phyloP scores from a whole-genome alignment of 2,113 vertebrate genomes.

The Bostrychus sinensis region DNA sequence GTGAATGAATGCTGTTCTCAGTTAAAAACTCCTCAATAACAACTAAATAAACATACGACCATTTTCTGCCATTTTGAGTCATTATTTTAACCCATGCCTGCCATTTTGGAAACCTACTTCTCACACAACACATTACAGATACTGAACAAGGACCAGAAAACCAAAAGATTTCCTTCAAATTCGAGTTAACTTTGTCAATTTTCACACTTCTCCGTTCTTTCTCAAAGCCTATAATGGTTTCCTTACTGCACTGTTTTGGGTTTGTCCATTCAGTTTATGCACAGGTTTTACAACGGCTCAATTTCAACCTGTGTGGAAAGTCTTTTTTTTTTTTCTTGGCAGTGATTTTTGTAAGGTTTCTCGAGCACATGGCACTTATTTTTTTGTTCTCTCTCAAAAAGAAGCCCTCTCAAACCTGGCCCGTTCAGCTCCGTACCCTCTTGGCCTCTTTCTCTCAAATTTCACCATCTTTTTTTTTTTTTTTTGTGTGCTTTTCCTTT shows the following conservation, averaged over 20 bases:
- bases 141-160: neutral
- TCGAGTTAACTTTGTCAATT: slow-evolving; percentile 54
- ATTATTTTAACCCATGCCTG: too few species aligned
- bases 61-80: too few species aligned
- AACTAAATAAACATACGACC: too few species aligned
- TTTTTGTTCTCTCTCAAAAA: slow-evolving; percentile 13
- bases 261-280: slow-evolving; percentile 43
- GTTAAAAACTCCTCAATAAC: too few species aligned
- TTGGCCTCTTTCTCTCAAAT: slow-evolving; percentile 29
- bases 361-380: slow-evolving; percentile 19
- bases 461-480: slow-evolving; percentile 18
- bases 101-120: too few species aligned
- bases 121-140: neutral
- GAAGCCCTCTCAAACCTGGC: slow-evolving; percentile 24
- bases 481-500: slow-evolving; percentile 4
- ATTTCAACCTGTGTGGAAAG: slow-evolving; percentile 34
- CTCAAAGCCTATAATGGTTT: slow-evolving; percentile 25
- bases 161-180: too few species aligned
- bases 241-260: slow-evolving; percentile 40
- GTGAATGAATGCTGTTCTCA: too few species aligned
- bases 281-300: slow-evolving; percentile 21
- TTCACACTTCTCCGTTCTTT: slow-evolving; percentile 49
- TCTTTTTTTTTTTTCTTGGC: slow-evolving; percentile 12
- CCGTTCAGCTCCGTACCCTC: slow-evolving; percentile 18
- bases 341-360: slow-evolving; percentile 23